Conservation (phyloP, 2,113 vertebrate species). For the Morone saxatilis region DNA sequence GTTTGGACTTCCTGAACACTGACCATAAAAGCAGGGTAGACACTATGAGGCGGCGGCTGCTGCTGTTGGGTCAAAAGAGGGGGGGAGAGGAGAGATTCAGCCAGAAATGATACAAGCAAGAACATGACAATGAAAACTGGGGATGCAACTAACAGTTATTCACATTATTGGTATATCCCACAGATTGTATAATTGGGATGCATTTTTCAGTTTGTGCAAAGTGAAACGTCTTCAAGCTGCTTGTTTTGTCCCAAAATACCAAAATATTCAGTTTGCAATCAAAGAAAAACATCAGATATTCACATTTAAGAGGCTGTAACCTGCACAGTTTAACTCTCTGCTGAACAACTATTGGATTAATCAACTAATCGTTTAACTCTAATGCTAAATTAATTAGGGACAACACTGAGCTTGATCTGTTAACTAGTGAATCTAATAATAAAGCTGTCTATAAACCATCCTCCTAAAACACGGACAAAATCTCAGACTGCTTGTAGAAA, state of each 20-base stretch:
- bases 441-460: neutral
- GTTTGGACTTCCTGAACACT: constrained; percentile 58
- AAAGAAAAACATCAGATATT: neutral
- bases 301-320: neutral
- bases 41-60: constrained; percentile 76
- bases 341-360: no score
- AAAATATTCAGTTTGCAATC: neutral
- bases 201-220: neutral
- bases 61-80: constrained; percentile 61
- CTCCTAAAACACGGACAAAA: neutral
- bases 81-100: constrained; percentile 48
- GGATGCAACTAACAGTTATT: neutral
- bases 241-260: neutral
- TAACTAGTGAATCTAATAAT: neutral
- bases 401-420: neutral
- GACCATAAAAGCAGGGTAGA: constrained; percentile 82
- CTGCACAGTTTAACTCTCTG: neutral
- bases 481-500: neutral
- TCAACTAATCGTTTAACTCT: neutral
- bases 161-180: neutral
- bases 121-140: neutral
- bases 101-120: constrained; percentile 24
- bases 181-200: neutral
- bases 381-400: neutral
- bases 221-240: neutral